phyloP scores from a whole-genome alignment of 2,888 invertebrate species.

The Agrilus biguttatus region DNA sequence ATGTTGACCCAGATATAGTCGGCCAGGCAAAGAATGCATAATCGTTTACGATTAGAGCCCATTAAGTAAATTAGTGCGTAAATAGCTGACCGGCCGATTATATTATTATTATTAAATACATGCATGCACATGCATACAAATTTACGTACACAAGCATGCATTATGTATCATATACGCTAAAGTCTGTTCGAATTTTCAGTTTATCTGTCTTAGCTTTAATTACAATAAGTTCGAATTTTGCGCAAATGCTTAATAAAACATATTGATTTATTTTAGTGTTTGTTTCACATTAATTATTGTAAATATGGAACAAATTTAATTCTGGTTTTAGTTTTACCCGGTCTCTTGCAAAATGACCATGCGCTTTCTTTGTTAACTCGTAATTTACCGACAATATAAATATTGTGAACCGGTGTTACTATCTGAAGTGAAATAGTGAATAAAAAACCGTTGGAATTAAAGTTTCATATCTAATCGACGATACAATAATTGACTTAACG shows the following conservation, averaged over 20 bases:
- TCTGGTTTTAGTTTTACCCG: constrained; percentile 20
- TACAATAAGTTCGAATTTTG: constrained; percentile 25
- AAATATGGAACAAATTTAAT: constrained; percentile 29
- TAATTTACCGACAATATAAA: background rate
- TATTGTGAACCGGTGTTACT: background rate
- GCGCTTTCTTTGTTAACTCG: background rate
- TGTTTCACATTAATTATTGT: constrained; percentile 27
- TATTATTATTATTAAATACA: too few relatives aligned
- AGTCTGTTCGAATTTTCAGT: constrained; percentile 9
- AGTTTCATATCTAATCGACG: too few relatives aligned
- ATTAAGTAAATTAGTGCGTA: too few relatives aligned
- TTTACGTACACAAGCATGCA: too few relatives aligned
- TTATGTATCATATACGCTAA: constrained; percentile 1
- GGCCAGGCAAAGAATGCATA: constrained; percentile 2
- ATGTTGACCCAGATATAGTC: background rate
- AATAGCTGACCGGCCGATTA: too few relatives aligned
- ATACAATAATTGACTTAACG: too few relatives aligned
- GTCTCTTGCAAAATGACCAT: constrained; percentile 1
- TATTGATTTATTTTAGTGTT: constrained; percentile 20
- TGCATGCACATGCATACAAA: too few relatives aligned
- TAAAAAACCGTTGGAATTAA: background rate
- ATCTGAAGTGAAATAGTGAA: background rate
- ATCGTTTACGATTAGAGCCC: too few relatives aligned
- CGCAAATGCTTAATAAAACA: constrained; percentile 27
- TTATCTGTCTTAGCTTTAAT: constrained; percentile 10